Evolutionary conservation across 1,140 invertebrate genomes (phyloP), one percentile per base, ranked within the genome.

Genomic region (Trichonephila clavipes): DNA sequence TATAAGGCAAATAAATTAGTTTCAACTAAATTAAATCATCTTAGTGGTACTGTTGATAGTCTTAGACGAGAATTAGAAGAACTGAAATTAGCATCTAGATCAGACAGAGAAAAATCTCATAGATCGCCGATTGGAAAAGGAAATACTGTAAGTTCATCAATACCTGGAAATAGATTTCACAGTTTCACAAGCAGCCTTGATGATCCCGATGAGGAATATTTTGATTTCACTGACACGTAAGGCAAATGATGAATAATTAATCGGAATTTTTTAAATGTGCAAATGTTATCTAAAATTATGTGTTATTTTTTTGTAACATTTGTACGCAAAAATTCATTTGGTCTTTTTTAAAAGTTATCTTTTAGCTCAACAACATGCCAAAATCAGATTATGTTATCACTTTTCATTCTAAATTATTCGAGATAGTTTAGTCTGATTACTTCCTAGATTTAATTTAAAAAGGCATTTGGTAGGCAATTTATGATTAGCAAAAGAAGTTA

Each of bases 31-130:
- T 88, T 95, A 69, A 83, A 87, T 89, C 87, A 95, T 66, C 64
- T 95, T 77, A 82, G 94, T n/a, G 92, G 94, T 34, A 95, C 95
- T 69, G 94, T 95, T 77, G 95, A 95, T 61, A 94, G 69, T 89
- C 82, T 95, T 14, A 95, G 90, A 40, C 61, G 90, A 87, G 95
- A 95, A 59, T 94, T 95, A 58, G 94, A 94, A 90, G 92, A 94
- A 92, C 87, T 94, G 85, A 94, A 94, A 91, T 21, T 61, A 85
- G 64, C 92, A 18, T 28, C 90, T 19, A 69, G 40, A 58, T 77
- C 51, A 18, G 34, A 61, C 19, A 81, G 21, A 16, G 93, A 72
- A 21, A 92, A 94, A 59, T 21, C 62, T 18, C 21, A 28, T 18
- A 72, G 83, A 40, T 82, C 69, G 24, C 58, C 92, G 28, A 10